phyloP scores from a whole-genome alignment of 2,888 invertebrate genomes.

The Chloroclystis v-ata region DNA sequence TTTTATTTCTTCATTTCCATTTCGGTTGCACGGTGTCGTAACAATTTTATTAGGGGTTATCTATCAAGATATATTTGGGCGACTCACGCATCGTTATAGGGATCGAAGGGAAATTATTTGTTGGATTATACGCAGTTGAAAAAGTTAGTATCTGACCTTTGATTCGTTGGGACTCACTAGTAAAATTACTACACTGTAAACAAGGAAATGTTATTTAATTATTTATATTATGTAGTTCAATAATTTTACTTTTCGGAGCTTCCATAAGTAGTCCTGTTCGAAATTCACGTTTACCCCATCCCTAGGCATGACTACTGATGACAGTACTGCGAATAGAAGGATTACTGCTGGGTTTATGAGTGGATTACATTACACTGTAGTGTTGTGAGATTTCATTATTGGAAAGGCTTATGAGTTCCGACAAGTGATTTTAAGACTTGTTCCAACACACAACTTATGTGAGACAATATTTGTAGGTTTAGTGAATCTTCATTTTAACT shows the following conservation, averaged over 20 bases:
- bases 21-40: conserved; percentile 39
- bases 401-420: conserved; percentile 32
- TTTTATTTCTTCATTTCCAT: conserved; percentile 65
- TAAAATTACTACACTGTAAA: too few species aligned
- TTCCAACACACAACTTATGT: background rate
- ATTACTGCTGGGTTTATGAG: conserved; percentile 73
- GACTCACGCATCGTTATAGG: conserved; percentile 11
- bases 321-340: conserved; percentile 69
- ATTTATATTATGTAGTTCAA: too few species aligned
- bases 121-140: too few species aligned
- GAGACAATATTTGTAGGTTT: too few species aligned
- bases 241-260: too few species aligned
- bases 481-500: too few species aligned
- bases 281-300: conserved; percentile 8
- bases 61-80: conserved; percentile 19
- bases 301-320: conserved; percentile 55
- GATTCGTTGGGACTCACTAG: too few species aligned
- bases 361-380: conserved; percentile 70
- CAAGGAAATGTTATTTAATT: too few species aligned
- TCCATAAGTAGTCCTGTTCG: background rate
- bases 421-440: conserved; percentile 22
- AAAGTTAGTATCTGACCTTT: too few species aligned
- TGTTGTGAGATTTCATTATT: conserved; percentile 54
- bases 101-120: too few species aligned
- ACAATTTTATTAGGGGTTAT: conserved; percentile 33